Base-by-base conservation (phyloP, 2,113 vertebrate genomes). In the Callopanchax toddi region DNA sequence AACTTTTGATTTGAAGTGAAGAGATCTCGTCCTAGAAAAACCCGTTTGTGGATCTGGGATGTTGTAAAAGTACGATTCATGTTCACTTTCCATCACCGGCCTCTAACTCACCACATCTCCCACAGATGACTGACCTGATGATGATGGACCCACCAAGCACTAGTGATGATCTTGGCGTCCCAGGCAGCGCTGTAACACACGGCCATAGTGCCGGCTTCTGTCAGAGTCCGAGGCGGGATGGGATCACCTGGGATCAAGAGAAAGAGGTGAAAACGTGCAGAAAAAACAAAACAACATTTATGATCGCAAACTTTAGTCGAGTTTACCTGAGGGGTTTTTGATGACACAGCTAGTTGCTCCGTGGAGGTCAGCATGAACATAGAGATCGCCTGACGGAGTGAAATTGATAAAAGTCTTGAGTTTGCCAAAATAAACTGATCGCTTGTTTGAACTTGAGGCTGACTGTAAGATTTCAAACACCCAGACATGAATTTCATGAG, bases 101-200 rank as follows among this genome's bases (percentile, higher is more conserved):
- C n/a, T n/a, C n/a, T n/a, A n/a, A n/a, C n/a, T n/a, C 29, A 5
- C 29, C 29, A 32, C 29, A 7, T 32, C 29, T 32, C 7, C 10
- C 29, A 32, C 29, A 6, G 11, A n/a, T 1, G 15, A 60, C 86
- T 93, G 60, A 98, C 97, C 96, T 99, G 97, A 86, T 95, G 92
- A 87, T 98, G 95, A 83, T 96, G 91, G 79, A 99, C 97, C 97
- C 97, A 99, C 97, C 97, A 99, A 37, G 97, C 97, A 1, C 97
- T 99, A 72, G 96, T 98, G 90, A 99, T 92, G 8, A 99, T 92
- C 0, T 98, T 96, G 8, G 97, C 96, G 0, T 99, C 97, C 97
- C 97, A 99, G 46, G 97, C 97, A 4, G 95, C 97, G 3, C 97
- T 99, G 89, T 99, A 98, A 70, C 97, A 99, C 79, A 99, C 91